Base-by-base conservation (phyloP, 2,797 vertebrate genomes). In the Tenualosa thibaudeaui region DNA sequence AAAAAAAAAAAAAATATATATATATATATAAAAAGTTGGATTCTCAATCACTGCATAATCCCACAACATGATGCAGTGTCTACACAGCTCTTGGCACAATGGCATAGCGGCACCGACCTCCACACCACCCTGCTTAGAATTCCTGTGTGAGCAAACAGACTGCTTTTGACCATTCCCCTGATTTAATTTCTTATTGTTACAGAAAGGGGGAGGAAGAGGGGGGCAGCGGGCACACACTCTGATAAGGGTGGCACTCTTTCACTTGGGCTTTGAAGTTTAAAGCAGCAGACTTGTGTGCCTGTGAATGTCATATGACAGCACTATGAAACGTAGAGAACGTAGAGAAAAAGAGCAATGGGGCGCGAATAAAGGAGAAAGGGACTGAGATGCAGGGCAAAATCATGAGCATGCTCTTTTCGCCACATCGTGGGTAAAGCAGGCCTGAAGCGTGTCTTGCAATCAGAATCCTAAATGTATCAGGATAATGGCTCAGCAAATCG, bases 401-500 rank as follows among this genome's bases (percentile, higher is more conserved):
- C 89, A 89, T 89, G 46, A 90, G 84, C 87, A 89, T 91, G 86
- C 86, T 90, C 85, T 93, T 92, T 93, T 93, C 87, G 90, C 93
- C 89, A 85, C 60, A 8, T 40, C 9, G 82, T 91, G 90, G 88
- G 89, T 90, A 92, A 92, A 91, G 91, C 82, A 81, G 89, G 90
- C 89, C 89, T 71, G 87, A 90, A 94, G 91, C 89, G 85, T 91
- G 92, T 92, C 91, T 89, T 89, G 88, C 90, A 92, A 91, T 93
- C 93, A 92, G 92, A 91, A 91, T 93, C 92, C 92, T 90, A 93
- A 94, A 94, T 92, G 91, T 93, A 94, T 88, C 87, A 90, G 91
- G 91, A 94, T 95, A 94, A 94, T 95, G 92, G 93, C 90, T 85
- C 91, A 91, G 94, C 93, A 95, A 94, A 95, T 94, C 90, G 94